Percentiles rank a stretch among this genome's conserved stretches.
Conservation (phyloP, 2,888 invertebrate species). For the Ariolimax columbianus region DNA sequence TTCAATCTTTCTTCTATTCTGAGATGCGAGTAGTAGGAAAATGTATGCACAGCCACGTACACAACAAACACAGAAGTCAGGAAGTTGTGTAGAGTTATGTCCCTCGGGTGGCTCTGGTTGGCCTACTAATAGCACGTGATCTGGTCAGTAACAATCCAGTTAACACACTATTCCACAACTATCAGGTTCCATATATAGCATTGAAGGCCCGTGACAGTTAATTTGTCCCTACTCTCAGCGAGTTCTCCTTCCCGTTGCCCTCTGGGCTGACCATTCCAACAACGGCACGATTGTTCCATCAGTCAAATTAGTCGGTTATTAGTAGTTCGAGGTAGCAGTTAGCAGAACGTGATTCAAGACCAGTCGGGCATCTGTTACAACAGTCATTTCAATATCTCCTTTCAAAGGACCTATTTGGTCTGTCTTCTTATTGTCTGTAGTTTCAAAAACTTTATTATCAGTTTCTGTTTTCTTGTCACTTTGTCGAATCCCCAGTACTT, state of each 20-base stretch:
- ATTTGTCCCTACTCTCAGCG: not conserved
- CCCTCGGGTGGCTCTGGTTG: conserved; percentile 20
- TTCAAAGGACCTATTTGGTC: no score
- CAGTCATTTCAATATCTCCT: no score
- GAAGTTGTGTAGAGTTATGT: conserved; percentile 2
- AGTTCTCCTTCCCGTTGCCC: not conserved
- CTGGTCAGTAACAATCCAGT: conserved; percentile 20
- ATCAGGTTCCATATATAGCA: conserved; percentile 22
- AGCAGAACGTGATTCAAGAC: not conserved
- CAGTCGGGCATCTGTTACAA: not conserved
- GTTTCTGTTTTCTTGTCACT: no score
- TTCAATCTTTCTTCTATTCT: not conserved
- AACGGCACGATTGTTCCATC: not conserved
- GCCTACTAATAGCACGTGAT: conserved; percentile 25
- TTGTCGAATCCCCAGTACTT: no score
- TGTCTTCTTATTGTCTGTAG: no score
- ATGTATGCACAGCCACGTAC: conserved; percentile 7
- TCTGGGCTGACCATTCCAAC: not conserved
- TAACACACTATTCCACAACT: not conserved
- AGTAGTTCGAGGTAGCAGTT: not conserved
- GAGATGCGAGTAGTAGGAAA: not conserved
- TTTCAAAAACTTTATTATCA: no score
- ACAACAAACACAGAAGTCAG: not conserved
- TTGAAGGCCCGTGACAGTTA: conserved; percentile 12
- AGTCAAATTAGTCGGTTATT: conserved; percentile 7